Evolutionary conservation across 2,888 invertebrate species (phyloP).

Genomic region (Pterobdella sp.): DNA sequence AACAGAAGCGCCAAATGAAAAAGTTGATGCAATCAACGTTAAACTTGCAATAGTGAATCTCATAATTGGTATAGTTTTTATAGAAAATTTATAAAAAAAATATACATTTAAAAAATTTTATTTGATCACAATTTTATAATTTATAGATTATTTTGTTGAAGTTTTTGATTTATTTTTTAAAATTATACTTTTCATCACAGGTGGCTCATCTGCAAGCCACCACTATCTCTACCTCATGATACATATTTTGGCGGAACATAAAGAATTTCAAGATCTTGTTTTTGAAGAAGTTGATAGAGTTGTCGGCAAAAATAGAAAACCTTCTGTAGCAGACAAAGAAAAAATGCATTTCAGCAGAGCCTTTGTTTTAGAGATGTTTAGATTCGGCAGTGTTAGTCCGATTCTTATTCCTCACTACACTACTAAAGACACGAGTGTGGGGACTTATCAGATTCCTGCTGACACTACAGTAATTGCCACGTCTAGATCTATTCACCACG

Average conservation of each 20-base stretch:
- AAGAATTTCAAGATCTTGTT: slow-evolving; percentile 19
- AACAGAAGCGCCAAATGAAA: neutral
- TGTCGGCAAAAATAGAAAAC: slow-evolving; percentile 18
- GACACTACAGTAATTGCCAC: slow-evolving; percentile 41
- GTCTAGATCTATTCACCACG: slow-evolving; percentile 43
- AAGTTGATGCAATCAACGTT: slow-evolving; percentile 24
- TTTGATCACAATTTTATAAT: neutral
- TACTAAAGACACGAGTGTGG: slow-evolving; percentile 24
- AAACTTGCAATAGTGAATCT: slow-evolving; percentile 32
- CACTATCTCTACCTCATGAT: slow-evolving; percentile 30
- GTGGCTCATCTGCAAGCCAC: slow-evolving; percentile 27
- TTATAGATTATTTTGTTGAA: neutral
- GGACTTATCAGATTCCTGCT: slow-evolving; percentile 16
- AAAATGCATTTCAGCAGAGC: slow-evolving; percentile 30
- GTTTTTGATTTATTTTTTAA: neutral
- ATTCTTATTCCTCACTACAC: slow-evolving; percentile 32
- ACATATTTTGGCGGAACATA: slow-evolving; percentile 31
- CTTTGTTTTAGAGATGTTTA: slow-evolving; percentile 25
- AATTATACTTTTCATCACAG: neutral
- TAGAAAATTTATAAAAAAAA: neutral
- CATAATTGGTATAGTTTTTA: slow-evolving; percentile 19
- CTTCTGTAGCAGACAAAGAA: slow-evolving; percentile 20
- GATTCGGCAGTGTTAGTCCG: slow-evolving; percentile 30
- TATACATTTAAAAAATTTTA: neutral
- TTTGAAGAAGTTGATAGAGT: slow-evolving; percentile 20